phyloP scores from a whole-genome alignment of 2,888 invertebrate species.

The Megalurothrips usitatus region DNA sequence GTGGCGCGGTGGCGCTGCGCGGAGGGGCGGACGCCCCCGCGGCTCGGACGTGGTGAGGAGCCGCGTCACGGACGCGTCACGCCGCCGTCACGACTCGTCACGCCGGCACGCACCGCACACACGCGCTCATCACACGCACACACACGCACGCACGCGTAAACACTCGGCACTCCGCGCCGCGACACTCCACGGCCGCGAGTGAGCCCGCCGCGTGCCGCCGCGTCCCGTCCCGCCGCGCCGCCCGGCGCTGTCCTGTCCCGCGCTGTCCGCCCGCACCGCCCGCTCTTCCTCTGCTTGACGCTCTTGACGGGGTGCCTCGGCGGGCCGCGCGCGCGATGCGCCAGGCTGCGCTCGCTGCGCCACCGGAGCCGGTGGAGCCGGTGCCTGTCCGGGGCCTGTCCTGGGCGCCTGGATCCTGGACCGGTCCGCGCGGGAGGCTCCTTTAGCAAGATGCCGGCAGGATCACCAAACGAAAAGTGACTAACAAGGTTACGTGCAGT shows the following conservation, averaged over 20 bases:
- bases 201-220: neutral
- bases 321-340: neutral
- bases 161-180: neutral
- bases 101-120: conserved; percentile 11
- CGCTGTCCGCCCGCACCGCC: neutral
- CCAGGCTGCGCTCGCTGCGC: neutral
- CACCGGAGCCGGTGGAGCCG: neutral
- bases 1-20: conserved; percentile 31
- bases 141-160: neutral
- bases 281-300: neutral
- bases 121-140: neutral
- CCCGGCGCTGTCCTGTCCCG: neutral
- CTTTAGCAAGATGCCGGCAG: conserved; percentile 47
- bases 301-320: neutral
- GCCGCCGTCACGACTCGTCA: neutral
- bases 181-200: neutral
- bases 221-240: neutral
- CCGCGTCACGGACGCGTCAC: conserved; percentile 15
- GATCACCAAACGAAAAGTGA: conserved; percentile 59
- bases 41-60: conserved; percentile 1
- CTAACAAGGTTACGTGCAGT: conserved; percentile 57
- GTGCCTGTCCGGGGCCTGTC: neutral
- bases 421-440: conserved; percentile 35
- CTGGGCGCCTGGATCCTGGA: conserved; percentile 35
- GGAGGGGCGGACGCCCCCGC: conserved; percentile 32